These are phyloP conservation scores for Neosalanx taihuensis DNA, from an alignment of 2,797 vertebrate genomes.

Conservation along the genomic window DNA sequence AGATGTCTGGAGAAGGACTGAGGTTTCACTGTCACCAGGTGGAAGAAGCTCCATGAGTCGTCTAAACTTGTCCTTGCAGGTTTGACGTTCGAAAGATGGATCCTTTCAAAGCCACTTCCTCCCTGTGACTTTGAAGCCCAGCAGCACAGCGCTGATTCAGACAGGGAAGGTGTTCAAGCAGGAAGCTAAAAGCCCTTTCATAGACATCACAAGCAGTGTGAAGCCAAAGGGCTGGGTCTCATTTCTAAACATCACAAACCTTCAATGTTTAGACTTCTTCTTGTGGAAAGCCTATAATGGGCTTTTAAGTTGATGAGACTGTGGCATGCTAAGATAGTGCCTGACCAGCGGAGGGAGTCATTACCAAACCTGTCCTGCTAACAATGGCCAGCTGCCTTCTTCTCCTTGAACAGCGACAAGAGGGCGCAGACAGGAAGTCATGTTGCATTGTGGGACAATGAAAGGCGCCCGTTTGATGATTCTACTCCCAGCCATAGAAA, in stretches of 20 bases:
- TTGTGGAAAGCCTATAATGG: slow-evolving; percentile 1
- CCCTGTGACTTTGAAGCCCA: too few species aligned
- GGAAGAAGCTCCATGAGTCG: too few species aligned
- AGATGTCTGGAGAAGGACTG: too few species aligned
- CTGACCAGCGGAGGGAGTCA: not conserved
- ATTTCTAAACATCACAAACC: not conserved
- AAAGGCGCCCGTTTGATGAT: slow-evolving; percentile 6
- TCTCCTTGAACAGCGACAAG: not conserved
- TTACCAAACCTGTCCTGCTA: slow-evolving; percentile 7
- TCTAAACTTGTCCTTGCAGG: too few species aligned
- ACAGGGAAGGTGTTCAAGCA: not conserved
- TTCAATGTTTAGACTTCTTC: not conserved
- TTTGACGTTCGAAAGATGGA: too few species aligned
- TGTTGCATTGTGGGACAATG: slow-evolving; percentile 6
- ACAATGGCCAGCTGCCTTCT: not conserved
- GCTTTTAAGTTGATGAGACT: not conserved
- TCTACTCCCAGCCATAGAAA: not conserved
- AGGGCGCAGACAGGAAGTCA: not conserved
- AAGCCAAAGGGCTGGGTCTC: not conserved
- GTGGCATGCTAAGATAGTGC: not conserved
- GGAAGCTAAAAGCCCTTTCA: not conserved
- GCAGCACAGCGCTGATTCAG: not conserved
- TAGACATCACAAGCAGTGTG: not conserved
- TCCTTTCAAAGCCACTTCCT: too few species aligned
- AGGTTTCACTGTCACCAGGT: too few species aligned